phyloP scores from a whole-genome alignment of 2,113 vertebrate genomes.

The Lepisosteus osseus region DNA sequence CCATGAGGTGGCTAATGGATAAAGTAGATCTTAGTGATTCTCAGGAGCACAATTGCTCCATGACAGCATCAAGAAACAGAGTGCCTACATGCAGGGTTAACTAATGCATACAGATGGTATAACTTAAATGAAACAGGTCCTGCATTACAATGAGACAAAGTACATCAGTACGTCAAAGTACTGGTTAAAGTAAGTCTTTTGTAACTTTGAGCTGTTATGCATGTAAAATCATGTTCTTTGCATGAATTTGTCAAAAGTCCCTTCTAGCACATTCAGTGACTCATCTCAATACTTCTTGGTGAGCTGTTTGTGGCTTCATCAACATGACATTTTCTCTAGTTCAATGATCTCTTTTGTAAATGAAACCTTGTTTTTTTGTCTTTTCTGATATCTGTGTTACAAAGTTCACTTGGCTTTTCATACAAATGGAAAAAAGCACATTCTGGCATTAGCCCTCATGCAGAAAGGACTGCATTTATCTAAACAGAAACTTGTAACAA shows the following conservation, averaged over 20 bases:
- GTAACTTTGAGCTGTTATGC: neutral
- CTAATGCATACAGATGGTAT: too few species aligned
- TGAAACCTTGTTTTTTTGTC: conserved; percentile 29
- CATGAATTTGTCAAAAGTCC: neutral
- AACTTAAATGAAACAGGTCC: too few species aligned
- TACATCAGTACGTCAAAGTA: too few species aligned
- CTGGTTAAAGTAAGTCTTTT: too few species aligned
- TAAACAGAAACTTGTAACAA: neutral
- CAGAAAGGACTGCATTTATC: neutral
- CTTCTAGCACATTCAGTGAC: conserved; percentile 9
- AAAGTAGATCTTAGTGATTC: too few species aligned
- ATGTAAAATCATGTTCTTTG: neutral
- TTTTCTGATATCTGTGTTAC: conserved; percentile 22
- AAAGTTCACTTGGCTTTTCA: conserved; percentile 46
- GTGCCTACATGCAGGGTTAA: too few species aligned
- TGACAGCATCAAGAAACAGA: too few species aligned
- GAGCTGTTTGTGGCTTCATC: conserved; percentile 44
- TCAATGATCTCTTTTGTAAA: conserved; percentile 60
- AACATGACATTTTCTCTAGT: conserved; percentile 40
- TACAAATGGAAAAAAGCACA: conserved; percentile 49
- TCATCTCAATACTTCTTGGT: conserved; percentile 9
- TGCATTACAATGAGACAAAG: too few species aligned
- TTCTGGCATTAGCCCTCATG: conserved; percentile 18
- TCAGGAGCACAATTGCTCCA: too few species aligned
- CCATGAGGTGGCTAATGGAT: too few species aligned